Base-by-base conservation (phyloP, 2,888 invertebrate genomes). In the Dasypolia templi region DNA sequence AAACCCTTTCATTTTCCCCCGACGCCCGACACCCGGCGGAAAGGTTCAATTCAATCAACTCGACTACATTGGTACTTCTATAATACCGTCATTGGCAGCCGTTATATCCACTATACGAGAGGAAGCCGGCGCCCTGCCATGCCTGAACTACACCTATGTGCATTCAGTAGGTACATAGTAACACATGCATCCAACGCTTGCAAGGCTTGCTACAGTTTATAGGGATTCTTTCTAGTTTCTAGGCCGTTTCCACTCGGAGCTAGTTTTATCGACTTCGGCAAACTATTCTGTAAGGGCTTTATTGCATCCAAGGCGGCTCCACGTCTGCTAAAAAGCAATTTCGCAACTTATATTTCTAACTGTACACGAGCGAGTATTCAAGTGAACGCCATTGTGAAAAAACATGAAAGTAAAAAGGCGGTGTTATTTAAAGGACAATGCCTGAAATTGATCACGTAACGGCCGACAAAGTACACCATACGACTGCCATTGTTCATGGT, bases 401-500 rank as follows among this genome's bases (percentile, higher is more conserved):
- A 44, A 51, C 53, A 61, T 75, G 32, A 69, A 83, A 61, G 64
- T 62, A 68, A 71, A 67, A 74, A 66, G 64, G 58, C 32, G 53
- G 69, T 75, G 78, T 75, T 73, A 44, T 75, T 63, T 84, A 81
- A 81, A 81, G 84, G 83, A 84, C 79, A 83, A 84, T 81, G 75
- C 63, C 53, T 75, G 81, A 84, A 78, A 83, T 73, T 75, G 49
- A 84, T 75, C 84, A 73, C 81, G 82, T 77, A 78, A 62, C 72
- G 78, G 68, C 75, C 76, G 76, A 56, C 81, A 63, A 76, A 65
- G 77, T 72, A 61, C 77, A 39, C 70, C 75, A 59, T 61, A 32
- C 72, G 70, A 44, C 55, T 26, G 56, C 51, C 26, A 80, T 78
- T 78, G 78, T 80, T 64, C 75, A 63, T 22, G 75, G 49, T 44